phyloP scores from a whole-genome alignment of 2,113 vertebrate genomes.

The Phocoena phocoena region DNA sequence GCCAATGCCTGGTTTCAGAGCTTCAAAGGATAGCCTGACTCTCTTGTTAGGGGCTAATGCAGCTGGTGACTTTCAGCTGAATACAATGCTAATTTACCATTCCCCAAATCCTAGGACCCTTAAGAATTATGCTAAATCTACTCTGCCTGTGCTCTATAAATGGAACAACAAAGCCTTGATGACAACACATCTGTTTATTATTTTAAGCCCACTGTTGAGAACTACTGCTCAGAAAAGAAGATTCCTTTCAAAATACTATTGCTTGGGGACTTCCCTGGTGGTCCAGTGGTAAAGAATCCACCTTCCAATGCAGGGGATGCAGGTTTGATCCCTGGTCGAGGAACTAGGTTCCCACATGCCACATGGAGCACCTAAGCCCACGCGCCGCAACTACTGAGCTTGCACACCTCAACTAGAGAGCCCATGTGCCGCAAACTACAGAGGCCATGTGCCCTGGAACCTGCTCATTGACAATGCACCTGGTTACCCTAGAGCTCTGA shows the following conservation, averaged over 20 bases:
- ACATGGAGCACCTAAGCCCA: too few species aligned
- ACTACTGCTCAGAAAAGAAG: neutral
- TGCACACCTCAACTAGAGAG: too few species aligned
- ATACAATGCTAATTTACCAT: neutral
- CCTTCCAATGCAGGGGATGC: too few species aligned
- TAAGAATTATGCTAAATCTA: neutral
- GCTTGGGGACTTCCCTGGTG: neutral
- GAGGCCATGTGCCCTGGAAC: too few species aligned
- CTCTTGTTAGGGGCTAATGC: neutral
- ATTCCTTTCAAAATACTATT: neutral
- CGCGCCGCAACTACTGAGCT: too few species aligned
- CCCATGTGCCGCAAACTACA: too few species aligned
- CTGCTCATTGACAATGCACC: neutral
- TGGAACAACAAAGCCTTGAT: neutral
- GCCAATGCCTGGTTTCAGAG: neutral
- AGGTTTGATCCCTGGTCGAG: too few species aligned
- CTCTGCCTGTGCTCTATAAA: neutral
- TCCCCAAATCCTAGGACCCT: neutral
- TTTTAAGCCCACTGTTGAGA: neutral
- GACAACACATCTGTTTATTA: neutral
- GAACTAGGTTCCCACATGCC: too few species aligned
- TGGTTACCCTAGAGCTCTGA: neutral
- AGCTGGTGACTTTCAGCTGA: neutral
- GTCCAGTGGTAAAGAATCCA: too few species aligned
- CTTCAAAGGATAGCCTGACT: neutral